Base-by-base conservation (phyloP, 2,888 invertebrate species). In the Heliconius erato region DNA sequence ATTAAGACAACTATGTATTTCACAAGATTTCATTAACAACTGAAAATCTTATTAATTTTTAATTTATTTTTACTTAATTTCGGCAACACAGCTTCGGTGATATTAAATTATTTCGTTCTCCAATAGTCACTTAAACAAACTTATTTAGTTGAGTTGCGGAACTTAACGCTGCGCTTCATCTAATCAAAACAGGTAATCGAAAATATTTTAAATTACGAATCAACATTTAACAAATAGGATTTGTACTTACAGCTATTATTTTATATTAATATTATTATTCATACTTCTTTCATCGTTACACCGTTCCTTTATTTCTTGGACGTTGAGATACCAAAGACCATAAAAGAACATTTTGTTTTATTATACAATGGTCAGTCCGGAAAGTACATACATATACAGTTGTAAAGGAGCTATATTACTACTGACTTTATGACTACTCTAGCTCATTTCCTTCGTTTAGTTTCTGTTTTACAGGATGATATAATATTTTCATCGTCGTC, bases 261-360 rank as follows among this genome's bases (percentile, higher is more conserved):
- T 54, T 35, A 35, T 35, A 35, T 35, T 19, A 19, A 54, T 19
- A 54, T 32, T 32, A 32, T 32, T 32, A 2, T 2, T 54, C 54
- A 54, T 19, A 7, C 7, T 54, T 54, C 2, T 19, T 49, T 72
- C 40, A 40, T 49, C 12, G 40, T 40, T 40, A 40, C 11, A 40
- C 40, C 40, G 40, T 72, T 72, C 16, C 40, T 44, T 44, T 6
- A 26, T 23, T 12, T 40, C 69, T 26, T 26, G 16, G 26, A 19
- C n/a, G 49, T 72, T 1, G 6, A 1, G 26, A 28, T 49, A 49
- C 14, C 44, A 40, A 40, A 40, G 40, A 40, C 40, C 40, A 40
- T 44, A 71, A 71, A 71, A 23, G 69, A 40, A n/a, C 40, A 2
- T 71, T 71, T 44, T 71, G 14, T 71, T 71, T 40, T 71, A 71